Percentiles rank a stretch among this genome's conserved stretches.
Evolutionary conservation across 2,113 vertebrate species (phyloP).

Genomic region (Mustelus asterias): DNA sequence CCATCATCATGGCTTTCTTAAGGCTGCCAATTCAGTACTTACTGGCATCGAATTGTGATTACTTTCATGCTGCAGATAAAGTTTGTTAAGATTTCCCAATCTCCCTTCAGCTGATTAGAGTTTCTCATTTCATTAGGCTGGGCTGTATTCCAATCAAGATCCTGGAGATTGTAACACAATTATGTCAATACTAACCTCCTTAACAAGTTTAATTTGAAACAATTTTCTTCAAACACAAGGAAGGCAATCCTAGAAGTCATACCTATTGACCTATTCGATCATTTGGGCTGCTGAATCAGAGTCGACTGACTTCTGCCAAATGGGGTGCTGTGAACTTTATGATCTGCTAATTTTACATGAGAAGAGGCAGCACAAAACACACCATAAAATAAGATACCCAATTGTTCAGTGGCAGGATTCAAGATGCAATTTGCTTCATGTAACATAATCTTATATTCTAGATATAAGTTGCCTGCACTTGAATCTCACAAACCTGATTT

Average conservation of each 20-base stretch:
- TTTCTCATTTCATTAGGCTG: neutral
- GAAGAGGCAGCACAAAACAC: neutral
- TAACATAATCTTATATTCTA: neutral
- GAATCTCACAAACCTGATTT: neutral
- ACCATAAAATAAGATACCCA: neutral
- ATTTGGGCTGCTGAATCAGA: neutral
- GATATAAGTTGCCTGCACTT: neutral
- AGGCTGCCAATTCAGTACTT: neutral
- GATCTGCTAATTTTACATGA: neutral
- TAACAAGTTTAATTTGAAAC: neutral
- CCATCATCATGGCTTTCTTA: neutral
- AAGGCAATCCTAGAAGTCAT: neutral
- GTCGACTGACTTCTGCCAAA: neutral
- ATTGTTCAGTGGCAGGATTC: neutral
- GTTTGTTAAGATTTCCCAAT: neutral
- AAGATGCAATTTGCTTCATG: neutral
- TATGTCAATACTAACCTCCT: neutral
- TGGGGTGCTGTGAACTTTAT: neutral
- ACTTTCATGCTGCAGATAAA: constrained; percentile 18
- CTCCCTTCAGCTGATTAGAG: neutral
- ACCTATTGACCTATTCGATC: neutral
- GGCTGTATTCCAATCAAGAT: neutral
- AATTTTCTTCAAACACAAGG: neutral
- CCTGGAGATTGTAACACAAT: neutral
- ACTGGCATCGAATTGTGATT: neutral